phyloP scores from a whole-genome alignment of 2,797 vertebrate genomes.

The Sebastes kiyomatsui region DNA sequence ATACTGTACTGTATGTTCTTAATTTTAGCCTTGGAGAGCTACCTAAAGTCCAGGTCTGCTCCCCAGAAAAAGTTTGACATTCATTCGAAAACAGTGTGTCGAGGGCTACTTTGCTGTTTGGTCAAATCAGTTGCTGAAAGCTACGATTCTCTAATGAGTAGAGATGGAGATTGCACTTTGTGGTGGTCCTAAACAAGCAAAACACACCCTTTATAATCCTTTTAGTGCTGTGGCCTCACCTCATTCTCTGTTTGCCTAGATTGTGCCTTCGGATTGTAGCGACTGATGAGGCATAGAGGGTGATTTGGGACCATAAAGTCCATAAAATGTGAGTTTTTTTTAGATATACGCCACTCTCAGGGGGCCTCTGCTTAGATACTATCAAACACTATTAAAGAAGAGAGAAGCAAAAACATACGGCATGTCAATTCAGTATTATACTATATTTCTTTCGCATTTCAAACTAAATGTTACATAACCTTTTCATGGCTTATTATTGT shows the following conservation, averaged over 20 bases:
- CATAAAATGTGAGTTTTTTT: constrained; percentile 18
- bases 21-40: neutral
- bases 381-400: constrained; percentile 4
- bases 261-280: constrained; percentile 3
- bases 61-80: neutral
- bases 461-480: constrained; percentile 18
- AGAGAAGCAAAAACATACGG: neutral
- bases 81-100: neutral
- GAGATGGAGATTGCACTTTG: neutral
- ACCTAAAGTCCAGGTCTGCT: neutral
- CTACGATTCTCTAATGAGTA: neutral
- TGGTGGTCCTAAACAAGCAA: constrained; percentile 6
- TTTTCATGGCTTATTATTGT: neutral
- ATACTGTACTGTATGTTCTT: neutral
- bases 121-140: neutral
- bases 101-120: constrained; percentile 7
- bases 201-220: neutral
- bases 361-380: constrained; percentile 25
- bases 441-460: constrained; percentile 23
- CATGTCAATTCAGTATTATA: constrained; percentile 41
- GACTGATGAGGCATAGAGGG: neutral
- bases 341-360: constrained; percentile 33
- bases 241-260: neutral
- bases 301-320: constrained; percentile 30
- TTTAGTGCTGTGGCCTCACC: neutral